These are phyloP conservation scores for Campaea margaritaria DNA, from an alignment of 2,888 invertebrate species.

Conservation along the genomic window DNA sequence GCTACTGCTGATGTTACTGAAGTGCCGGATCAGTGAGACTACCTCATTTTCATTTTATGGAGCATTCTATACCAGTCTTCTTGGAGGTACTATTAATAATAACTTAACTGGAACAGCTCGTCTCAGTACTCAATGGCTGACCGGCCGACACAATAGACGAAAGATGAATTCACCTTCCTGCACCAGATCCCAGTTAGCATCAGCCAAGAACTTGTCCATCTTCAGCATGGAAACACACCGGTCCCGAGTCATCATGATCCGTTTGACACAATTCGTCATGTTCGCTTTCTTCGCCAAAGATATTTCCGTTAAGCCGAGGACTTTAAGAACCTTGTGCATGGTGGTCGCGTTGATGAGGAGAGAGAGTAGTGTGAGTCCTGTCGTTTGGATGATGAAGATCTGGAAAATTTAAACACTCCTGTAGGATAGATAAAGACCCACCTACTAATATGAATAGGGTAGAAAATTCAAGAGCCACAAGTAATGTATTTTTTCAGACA, in stretches of 20 bases:
- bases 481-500: too few species aligned
- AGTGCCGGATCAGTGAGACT: too few species aligned
- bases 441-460: too few species aligned
- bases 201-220: slow-evolving; percentile 87
- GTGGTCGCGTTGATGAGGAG: slow-evolving; percentile 85
- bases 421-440: background rate
- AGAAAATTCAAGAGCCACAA: too few species aligned
- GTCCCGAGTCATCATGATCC: slow-evolving; percentile 76
- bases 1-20: too few species aligned
- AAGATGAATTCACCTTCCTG: slow-evolving; percentile 57
- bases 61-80: too few species aligned
- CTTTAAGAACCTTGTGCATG: slow-evolving; percentile 76
- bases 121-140: too few species aligned
- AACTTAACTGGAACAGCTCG: too few species aligned
- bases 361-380: slow-evolving; percentile 85
- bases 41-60: too few species aligned
- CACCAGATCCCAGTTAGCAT: slow-evolving; percentile 87
- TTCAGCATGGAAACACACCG: slow-evolving; percentile 84
- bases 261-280: slow-evolving; percentile 83
- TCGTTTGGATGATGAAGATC: slow-evolving; percentile 84
- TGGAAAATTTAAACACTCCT: slow-evolving; percentile 36
- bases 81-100: too few species aligned
- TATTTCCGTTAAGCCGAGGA: slow-evolving; percentile 81
- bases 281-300: slow-evolving; percentile 82
- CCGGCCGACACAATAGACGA: too few species aligned